Percentiles rank a stretch among this genome's conserved stretches.
phyloP scores from a whole-genome alignment of 35 echinoderm and acorn worm species.

The Chiridota heheva region DNA sequence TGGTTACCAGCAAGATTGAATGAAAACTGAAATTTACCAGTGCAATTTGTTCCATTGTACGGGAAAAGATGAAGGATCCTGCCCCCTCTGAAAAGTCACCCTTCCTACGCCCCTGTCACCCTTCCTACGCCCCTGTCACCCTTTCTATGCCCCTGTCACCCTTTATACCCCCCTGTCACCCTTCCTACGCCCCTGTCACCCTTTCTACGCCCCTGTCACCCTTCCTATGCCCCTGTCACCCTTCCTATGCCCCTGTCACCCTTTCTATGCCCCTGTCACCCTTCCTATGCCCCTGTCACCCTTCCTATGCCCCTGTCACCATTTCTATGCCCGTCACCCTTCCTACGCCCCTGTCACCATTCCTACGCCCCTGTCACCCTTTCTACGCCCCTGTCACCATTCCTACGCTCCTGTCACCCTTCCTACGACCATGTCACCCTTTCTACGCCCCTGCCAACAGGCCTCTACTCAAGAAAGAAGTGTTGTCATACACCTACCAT shows the following conservation, averaged over 20 bases:
- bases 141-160: not conserved
- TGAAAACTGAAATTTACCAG: no score
- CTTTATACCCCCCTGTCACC: not conserved
- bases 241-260: no score
- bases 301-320: no score
- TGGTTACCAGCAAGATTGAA: no score
- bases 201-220: not conserved
- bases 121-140: not conserved
- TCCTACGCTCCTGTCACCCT: not conserved
- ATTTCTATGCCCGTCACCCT: no score
- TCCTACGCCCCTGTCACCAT: not conserved
- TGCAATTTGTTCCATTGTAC: no score
- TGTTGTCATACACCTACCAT: slow-evolving; percentile 86
- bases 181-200: not conserved
- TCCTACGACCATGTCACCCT: not conserved
- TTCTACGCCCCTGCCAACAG: not conserved
- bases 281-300: no score
- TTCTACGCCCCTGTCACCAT: not conserved
- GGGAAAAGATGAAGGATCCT: no score
- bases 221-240: not conserved
- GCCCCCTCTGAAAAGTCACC: no score
- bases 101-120: not conserved
- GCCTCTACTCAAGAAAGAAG: not conserved
- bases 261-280: no score
- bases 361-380: not conserved